These are phyloP conservation scores for Megalonaias nervosa DNA, from an alignment of 1,140 invertebrate species.

Conservation along the genomic window DNA sequence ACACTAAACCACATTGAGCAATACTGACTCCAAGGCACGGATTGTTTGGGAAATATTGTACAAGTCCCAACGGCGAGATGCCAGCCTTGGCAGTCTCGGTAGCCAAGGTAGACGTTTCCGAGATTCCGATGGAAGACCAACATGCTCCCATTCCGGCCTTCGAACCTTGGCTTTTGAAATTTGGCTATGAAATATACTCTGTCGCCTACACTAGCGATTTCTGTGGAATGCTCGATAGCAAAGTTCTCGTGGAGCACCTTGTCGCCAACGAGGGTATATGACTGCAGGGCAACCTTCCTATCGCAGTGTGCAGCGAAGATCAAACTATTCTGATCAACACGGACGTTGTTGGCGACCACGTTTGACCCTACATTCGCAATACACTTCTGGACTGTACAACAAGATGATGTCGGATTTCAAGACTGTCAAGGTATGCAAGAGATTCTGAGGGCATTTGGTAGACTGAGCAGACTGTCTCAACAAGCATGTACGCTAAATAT, in stretches of 20 bases:
- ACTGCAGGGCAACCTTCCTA: neutral
- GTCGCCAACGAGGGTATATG: neutral
- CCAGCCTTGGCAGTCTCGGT: neutral
- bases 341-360: neutral
- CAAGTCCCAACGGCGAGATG: neutral
- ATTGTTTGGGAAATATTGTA: neutral
- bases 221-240: neutral
- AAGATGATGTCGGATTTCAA: neutral
- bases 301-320: neutral
- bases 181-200: neutral
- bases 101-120: slow-evolving; percentile 4
- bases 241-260: slow-evolving; percentile 3
- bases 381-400: neutral
- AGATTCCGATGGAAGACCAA: slow-evolving; percentile 4
- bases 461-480: neutral
- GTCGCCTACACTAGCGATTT: slow-evolving; percentile 8
- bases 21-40: neutral
- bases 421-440: neutral
- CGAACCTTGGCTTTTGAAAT: neutral
- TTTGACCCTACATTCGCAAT: neutral
- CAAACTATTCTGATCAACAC: neutral
- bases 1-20: neutral
- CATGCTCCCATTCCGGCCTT: neutral
- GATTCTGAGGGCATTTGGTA: neutral
- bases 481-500: neutral